phyloP scores from a whole-genome alignment of 2,113 vertebrate genomes.

The Synodontis membranacea region DNA sequence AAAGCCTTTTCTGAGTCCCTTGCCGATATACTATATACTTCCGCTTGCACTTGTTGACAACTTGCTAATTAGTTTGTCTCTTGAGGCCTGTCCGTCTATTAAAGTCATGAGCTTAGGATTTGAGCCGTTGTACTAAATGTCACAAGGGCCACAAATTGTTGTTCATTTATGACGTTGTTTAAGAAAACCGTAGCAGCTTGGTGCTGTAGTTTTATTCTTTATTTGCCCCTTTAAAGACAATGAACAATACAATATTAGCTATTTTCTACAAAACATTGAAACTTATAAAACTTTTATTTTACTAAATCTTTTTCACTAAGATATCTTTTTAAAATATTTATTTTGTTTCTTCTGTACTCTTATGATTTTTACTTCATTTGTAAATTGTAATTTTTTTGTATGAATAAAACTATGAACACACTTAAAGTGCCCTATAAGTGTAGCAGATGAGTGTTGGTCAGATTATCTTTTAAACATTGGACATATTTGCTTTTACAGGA shows the following conservation, averaged over 20 bases:
- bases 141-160: conserved; percentile 65
- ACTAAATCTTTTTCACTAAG: not conserved
- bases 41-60: not conserved
- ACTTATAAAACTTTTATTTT: too few relatives aligned
- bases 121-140: not conserved
- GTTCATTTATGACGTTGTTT: conserved; percentile 62
- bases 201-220: conserved; percentile 53
- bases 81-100: conserved; percentile 19
- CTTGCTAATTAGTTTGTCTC: conserved; percentile 9
- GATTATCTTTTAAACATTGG: too few relatives aligned
- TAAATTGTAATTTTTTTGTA: too few relatives aligned
- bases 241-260: not conserved
- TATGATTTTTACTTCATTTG: too few relatives aligned
- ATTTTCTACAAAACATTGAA: not conserved
- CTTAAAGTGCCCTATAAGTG: too few relatives aligned
- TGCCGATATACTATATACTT: not conserved
- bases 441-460: too few relatives aligned
- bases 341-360: too few relatives aligned
- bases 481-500: too few relatives aligned
- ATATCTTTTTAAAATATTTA: not conserved
- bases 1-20: conserved; percentile 37
- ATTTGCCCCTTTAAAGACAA: conserved; percentile 13
- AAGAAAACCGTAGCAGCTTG: conserved; percentile 71
- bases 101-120: not conserved
- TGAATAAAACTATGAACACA: too few relatives aligned